Evolutionary conservation across 2,888 invertebrate genomes (phyloP).

Genomic region (Pollenia labialis): DNA sequence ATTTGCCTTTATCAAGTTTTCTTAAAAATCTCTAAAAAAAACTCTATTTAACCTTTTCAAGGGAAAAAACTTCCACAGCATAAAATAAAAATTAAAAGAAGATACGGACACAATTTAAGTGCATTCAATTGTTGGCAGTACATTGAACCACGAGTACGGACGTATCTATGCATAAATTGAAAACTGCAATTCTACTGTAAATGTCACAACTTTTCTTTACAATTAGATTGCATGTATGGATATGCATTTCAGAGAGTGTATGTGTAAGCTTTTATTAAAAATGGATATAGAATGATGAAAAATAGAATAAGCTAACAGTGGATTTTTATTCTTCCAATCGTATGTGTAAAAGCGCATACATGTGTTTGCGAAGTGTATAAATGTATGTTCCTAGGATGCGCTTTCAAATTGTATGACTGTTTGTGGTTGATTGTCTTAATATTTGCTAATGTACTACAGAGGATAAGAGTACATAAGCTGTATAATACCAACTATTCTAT

Average conservation of each 20-base stretch:
- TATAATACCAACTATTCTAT: slow-evolving; percentile 16
- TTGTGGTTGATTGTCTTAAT: slow-evolving; percentile 58
- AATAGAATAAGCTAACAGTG: slow-evolving; percentile 20
- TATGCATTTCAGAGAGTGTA: background rate
- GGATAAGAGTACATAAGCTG: slow-evolving; percentile 32
- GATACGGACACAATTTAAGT: slow-evolving; percentile 1
- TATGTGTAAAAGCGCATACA: background rate
- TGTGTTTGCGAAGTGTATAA: background rate
- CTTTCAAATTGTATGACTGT: slow-evolving; percentile 35
- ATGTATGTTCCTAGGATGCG: background rate
- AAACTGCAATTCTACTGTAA: slow-evolving; percentile 38
- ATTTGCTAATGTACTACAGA: slow-evolving; percentile 52
- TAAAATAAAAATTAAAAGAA: background rate
- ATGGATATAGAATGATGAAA: slow-evolving; percentile 38
- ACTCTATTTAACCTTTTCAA: background rate
- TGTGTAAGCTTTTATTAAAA: background rate
- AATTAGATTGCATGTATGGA: background rate
- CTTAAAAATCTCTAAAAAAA: too few relatives aligned
- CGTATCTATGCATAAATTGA: slow-evolving; percentile 45
- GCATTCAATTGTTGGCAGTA: slow-evolving; percentile 33
- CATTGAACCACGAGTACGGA: slow-evolving; percentile 32
- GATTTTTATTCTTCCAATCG: slow-evolving; percentile 15
- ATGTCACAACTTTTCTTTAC: slow-evolving; percentile 56
- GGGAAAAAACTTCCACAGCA: background rate
- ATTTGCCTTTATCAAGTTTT: too few relatives aligned